phyloP scores from a whole-genome alignment of 2,797 vertebrate species.

The Siniperca scherzeri region DNA sequence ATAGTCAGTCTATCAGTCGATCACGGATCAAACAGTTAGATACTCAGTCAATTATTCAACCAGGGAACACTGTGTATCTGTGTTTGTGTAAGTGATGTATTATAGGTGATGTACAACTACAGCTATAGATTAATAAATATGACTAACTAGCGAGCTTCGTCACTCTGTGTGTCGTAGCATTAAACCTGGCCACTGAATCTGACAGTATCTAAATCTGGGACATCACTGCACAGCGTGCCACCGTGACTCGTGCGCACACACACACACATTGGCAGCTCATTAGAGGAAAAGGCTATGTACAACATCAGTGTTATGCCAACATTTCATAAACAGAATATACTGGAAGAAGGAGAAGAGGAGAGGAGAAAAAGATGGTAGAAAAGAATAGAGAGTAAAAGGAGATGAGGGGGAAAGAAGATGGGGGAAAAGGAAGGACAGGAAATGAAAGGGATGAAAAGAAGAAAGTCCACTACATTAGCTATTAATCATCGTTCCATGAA shows the following conservation, averaged over 20 bases:
- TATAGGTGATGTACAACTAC: constrained; percentile 3
- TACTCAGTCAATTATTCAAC: background rate
- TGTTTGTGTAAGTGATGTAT: background rate
- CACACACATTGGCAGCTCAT: constrained; percentile 67
- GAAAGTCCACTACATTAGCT: background rate
- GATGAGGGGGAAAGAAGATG: too few species aligned
- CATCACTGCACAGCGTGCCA: constrained; percentile 56
- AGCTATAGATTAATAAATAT: constrained; percentile 36
- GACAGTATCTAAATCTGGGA: constrained; percentile 71
- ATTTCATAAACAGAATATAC: constrained; percentile 56
- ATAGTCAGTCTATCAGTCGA: background rate
- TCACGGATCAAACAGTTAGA: background rate
- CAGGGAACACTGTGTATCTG: background rate
- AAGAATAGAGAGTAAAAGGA: background rate
- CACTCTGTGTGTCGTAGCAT: background rate
- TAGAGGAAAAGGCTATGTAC: constrained; percentile 65
- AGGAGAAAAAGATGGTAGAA: background rate
- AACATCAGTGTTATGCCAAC: constrained; percentile 67
- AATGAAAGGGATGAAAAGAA: background rate
- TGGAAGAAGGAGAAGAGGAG: background rate
- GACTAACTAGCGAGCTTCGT: constrained; percentile 12
- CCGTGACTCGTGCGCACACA: constrained; percentile 33
- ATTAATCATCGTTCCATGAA: background rate
- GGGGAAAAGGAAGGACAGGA: background rate
- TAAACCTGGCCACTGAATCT: constrained; percentile 54